A percentile compares a stretch with the other conserved stretches of the same genome.
Evolutionary conservation across 1,140 invertebrate species (phyloP).

Genomic region (Adelges cooleyi): DNA sequence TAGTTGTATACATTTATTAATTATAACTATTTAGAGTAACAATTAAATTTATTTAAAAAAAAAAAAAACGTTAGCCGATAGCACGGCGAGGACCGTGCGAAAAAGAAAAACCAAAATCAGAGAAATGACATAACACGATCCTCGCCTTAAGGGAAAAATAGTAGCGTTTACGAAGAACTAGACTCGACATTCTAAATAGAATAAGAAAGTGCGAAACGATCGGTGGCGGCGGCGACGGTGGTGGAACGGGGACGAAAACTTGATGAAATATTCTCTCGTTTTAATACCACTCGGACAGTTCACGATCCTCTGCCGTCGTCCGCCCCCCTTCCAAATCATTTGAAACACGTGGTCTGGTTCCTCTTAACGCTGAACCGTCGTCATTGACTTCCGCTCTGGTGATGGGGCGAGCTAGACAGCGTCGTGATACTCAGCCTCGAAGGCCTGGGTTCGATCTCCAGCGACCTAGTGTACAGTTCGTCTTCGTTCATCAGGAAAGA

Average conservation of each 20-base stretch:
- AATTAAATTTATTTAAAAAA: too few species aligned
- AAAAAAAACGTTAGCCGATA: background rate
- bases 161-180: too few species aligned
- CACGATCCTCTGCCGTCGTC: background rate
- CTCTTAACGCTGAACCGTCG: slow-evolving; percentile 21
- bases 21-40: too few species aligned
- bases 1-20: too few species aligned
- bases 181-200: too few species aligned
- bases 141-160: too few species aligned
- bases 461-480: slow-evolving; percentile 66
- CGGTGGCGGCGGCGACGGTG: background rate
- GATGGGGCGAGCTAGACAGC: slow-evolving; percentile 29
- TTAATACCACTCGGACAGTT: background rate
- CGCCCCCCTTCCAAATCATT: background rate
- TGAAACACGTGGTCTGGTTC: slow-evolving; percentile 21
- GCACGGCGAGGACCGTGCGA: background rate
- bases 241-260: too few species aligned
- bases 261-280: too few species aligned
- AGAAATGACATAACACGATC: background rate
- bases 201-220: too few species aligned
- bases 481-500: slow-evolving; percentile 66
- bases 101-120: too few species aligned
- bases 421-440: slow-evolving; percentile 44
- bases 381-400: slow-evolving; percentile 2
- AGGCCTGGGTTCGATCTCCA: slow-evolving; percentile 71